These are phyloP conservation scores for Yasuhikotakia modesta DNA, from an alignment of 2,797 vertebrate species.

Conservation along the genomic window DNA sequence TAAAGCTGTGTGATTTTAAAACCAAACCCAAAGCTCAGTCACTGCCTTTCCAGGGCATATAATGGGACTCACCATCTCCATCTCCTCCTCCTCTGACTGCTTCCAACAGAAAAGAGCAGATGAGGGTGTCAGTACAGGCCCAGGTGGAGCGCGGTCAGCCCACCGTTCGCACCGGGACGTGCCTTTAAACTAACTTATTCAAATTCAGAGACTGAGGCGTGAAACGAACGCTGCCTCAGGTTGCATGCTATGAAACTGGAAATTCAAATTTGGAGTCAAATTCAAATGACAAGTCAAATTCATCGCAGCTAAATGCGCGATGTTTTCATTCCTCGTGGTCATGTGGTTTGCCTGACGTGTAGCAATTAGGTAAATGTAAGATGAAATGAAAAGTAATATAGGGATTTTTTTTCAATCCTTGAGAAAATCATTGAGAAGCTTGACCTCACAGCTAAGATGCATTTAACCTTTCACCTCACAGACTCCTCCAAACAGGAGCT, in stretches of 20 bases:
- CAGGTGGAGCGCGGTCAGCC: conserved; percentile 32
- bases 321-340: conserved; percentile 35
- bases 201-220: conserved; percentile 41
- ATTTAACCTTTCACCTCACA: conserved; percentile 55
- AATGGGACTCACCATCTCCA: conserved; percentile 96
- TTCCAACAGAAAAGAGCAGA: conserved; percentile 80
- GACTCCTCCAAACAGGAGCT: not conserved
- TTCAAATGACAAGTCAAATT: conserved; percentile 50
- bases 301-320: conserved; percentile 15
- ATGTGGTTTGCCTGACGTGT: conserved; percentile 25
- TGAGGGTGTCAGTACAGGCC: conserved; percentile 69
- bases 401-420: conserved; percentile 26
- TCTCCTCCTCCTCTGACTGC: conserved; percentile 98
- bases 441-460: conserved; percentile 49
- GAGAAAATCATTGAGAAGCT: conserved; percentile 37
- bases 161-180: not conserved
- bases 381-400: conserved; percentile 19
- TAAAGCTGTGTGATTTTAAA: conserved; percentile 48
- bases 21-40: conserved; percentile 52
- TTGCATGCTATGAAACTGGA: conserved; percentile 41
- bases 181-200: conserved; percentile 41
- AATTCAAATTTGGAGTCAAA: conserved; percentile 51
- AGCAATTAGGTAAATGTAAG: conserved; percentile 32
- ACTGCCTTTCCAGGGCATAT: conserved; percentile 67
- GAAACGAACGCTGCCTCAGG: conserved; percentile 29